A percentile compares a stretch with the other conserved stretches of the same genome.
Conservation (phyloP, 2,113 vertebrate species). For the Callaeas wilsoni region DNA sequence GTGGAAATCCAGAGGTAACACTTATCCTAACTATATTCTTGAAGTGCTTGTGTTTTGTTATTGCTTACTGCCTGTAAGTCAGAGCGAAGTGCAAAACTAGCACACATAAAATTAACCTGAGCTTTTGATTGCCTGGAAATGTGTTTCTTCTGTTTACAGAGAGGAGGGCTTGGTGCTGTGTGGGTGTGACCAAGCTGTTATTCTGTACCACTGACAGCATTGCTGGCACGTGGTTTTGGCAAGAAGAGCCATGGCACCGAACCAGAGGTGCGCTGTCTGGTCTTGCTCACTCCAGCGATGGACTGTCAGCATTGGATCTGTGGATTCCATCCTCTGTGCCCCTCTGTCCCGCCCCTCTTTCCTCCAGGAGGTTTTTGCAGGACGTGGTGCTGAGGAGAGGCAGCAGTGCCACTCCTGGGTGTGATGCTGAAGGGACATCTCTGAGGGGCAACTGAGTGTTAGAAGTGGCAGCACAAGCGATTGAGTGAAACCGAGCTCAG, state of each 20-base stretch:
- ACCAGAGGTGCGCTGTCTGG: accelerated
- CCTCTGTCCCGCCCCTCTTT: accelerated
- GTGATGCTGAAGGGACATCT: not conserved
- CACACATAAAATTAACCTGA: not conserved
- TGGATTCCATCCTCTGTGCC: not conserved
- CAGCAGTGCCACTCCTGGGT: not conserved
- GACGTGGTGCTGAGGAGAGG: not conserved
- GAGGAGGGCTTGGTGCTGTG: not conserved
- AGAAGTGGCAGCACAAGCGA: not conserved
- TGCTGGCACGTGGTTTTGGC: accelerated
- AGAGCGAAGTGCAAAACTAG: not conserved
- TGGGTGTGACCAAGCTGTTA: not conserved
- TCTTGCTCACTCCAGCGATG: not conserved
- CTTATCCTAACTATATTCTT: not conserved
- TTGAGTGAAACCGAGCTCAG: not conserved
- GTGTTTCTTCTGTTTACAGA: accelerated
- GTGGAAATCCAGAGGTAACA: not conserved
- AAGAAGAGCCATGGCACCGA: accelerated
- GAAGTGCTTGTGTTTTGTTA: not conserved
- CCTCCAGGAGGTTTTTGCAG: not conserved
- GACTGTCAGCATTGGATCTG: not conserved
- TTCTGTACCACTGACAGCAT: no score
- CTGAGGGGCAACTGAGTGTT: no score
- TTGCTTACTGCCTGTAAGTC: not conserved
- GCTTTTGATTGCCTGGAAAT: not conserved